Evolutionary conservation across 2,888 invertebrate species (phyloP), one percentile per base, ranked within the genome.

Genomic region (Byasa hedistus): DNA sequence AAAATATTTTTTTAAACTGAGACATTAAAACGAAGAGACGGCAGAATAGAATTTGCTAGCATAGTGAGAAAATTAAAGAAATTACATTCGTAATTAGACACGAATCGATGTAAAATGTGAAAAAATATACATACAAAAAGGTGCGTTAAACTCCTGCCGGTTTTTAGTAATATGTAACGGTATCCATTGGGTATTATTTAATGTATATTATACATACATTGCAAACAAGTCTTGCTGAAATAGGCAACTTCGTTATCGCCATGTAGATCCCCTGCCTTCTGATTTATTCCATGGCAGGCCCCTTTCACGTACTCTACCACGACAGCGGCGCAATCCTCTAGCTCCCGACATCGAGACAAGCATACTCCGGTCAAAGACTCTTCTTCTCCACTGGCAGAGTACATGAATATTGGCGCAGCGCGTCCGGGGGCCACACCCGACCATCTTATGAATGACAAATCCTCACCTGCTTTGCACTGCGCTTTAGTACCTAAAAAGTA

Each of bases 221-320:
- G 85, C 69, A 94, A 79, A 76, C 95, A 95, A 59, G 93, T 92
- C 84, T 94, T 94, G 72, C 93, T 93, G 76, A 94, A 96, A 86
- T 94, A 95, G 7, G 93, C 94, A 5, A 91, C 91, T 72, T 93
- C 93, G 57, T 92, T 92, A 74, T 94, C 94, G 4, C 91, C 81
- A 22, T 78, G 78, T 24, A 92, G 76, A 19, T 77, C 76, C 22
- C 79, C 76, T 1, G 72, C 73, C 1, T 78, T 71, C 36, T 73
- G 77, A 0, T 87, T 84, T 2, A 93, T 72, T 0, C 92, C 91
- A 63, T 89, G 89, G 71, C 93, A 93, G 71, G 87, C 87, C 19
- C 90, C 91, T 57, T 82, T 84, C n/a, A 82, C 79, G 72, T 92
- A 92, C 7, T 90, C 84, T 3, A 93, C 86, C 1, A 89, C 79